Base-by-base conservation (phyloP, 2,797 vertebrate species). In the Chelonia mydas region DNA sequence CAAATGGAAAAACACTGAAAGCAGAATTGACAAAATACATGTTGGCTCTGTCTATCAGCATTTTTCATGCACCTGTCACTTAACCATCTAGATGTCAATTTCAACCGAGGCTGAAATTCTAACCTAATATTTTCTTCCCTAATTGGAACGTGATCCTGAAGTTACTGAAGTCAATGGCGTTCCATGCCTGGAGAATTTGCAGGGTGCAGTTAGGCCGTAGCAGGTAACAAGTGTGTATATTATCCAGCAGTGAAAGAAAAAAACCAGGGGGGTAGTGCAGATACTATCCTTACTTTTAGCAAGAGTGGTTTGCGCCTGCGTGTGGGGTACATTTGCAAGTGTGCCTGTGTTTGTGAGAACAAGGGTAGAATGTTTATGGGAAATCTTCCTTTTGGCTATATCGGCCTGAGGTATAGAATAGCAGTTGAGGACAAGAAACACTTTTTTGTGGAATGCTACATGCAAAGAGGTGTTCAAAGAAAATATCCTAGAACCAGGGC, bases 11-110 rank as follows among this genome's bases (percentile, higher is more conserved):
- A 91, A n/a, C n/a, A 84, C 0, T 83, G 80, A 87, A 86, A 91
- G n/a, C 27, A 85, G 86, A 95, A 94, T 11, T 90, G 90, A 92
- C 91, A 90, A 93, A 96, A 91, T 59, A 86, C 33, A 0, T 11
- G 74, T 89, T 96, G 90, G 81, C 53, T 96, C 85, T 89, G 92
- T 83, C 96, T 95, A 41, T 92, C 91, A 91, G 1, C 81, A 86
- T 53, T 84, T 93, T 84, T 88, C 81, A 57, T 3, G 19, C 27
- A 57, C 57, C 95, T 76, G 83, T 95, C 76, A 33, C 74, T 13
- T 1, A 85, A 33, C 86, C 88, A 85, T 92, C 88, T 93, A 50
- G 68, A 76, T 72, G 89, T 86, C 81, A 90, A 10, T 85, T 83
- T 61, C 85, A 93, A 53, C 79, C 23, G 28, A 83, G 45, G 55